These are phyloP conservation scores for Phengaris alcon DNA, from an alignment of 2,888 invertebrate species.

Conservation along the genomic window DNA sequence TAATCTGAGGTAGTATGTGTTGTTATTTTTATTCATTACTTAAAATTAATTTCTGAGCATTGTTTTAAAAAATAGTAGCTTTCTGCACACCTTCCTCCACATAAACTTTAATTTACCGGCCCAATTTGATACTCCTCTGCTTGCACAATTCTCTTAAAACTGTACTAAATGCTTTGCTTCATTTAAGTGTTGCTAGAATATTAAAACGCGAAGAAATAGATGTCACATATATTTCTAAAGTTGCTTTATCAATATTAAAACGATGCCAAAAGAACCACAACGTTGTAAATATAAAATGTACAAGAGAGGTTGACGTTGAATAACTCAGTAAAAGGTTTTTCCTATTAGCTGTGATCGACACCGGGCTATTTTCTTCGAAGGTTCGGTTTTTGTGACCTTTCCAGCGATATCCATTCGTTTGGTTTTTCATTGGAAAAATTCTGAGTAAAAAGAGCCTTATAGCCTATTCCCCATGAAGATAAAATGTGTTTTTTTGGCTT, in stretches of 20 bases:
- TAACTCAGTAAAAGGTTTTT: constrained; percentile 15
- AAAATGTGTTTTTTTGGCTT: neutral
- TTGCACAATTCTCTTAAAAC: neutral
- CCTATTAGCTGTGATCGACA: constrained; percentile 23
- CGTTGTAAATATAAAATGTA: constrained; percentile 12
- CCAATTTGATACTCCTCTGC: too few relatives aligned
- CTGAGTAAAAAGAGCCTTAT: constrained; percentile 11
- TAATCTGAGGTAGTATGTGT: too few relatives aligned
- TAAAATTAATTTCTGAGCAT: too few relatives aligned
- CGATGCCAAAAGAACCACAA: neutral
- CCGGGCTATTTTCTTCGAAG: constrained; percentile 17
- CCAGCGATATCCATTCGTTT: constrained; percentile 20
- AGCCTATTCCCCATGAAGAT: neutral
- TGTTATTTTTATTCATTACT: too few relatives aligned
- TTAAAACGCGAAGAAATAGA: neutral
- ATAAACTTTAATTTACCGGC: too few relatives aligned
- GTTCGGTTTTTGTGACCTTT: constrained; percentile 17
- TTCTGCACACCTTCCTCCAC: too few relatives aligned
- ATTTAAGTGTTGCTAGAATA: neutral
- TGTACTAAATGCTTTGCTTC: neutral
- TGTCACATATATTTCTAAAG: neutral
- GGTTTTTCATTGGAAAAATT: constrained; percentile 21
- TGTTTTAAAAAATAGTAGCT: too few relatives aligned
- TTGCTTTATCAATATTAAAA: neutral
- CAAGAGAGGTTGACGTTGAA: neutral